Evolutionary conservation across 2,113 vertebrate genomes (phyloP), one percentile per base, ranked within the genome.

Genomic region (Ginglymostoma cirratum): DNA sequence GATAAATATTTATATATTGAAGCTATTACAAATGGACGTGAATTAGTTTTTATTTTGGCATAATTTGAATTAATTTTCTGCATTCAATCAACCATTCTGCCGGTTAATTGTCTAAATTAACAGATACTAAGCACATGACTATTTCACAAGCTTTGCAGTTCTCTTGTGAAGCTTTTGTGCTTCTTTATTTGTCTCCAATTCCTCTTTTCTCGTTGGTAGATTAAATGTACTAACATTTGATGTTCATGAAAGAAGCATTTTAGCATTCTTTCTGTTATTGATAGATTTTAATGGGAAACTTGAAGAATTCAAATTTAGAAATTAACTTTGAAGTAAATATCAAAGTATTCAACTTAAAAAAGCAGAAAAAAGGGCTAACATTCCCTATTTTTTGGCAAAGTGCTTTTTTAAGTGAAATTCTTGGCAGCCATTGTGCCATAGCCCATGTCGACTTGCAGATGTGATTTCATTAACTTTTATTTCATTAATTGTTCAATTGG

Each of bases 1-100:
- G 94, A 95, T 95, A 72, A 95, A 95, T 95, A 95, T 95, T 95
- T 95, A 95, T 95, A 34, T 72, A 95, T 76, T 95, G 48, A 72
- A 95, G 69, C 67, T 45, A 76, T 95, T 95, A 72, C 94, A 95
- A 95, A 72, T 76, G 67, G 24, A 72, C 42, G 10, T 95, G 34
- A 95, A 72, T 95, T 72, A 95, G 17, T 70, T 45, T 95, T 38
- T 72, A 38, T 95, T 94, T 72, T 72, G 23, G 94, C 69, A 52
- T 52, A 52, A 95, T 95, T 94, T 70, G 66, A 94, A 45, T 70
- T 95, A 76, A 72, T 76, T 95, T 95, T 12, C 69, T 69, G 67
- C 45, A 72, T 95, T 95, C 93, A 95, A 48, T 72, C 94, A 95
- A 69, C 69, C 42, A 52, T 3, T 72, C 66, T 70, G 69, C 19